Evolutionary conservation across 2,113 vertebrate species (phyloP), one percentile per base, ranked within the genome.

Genomic region (Thermophis baileyi): DNA sequence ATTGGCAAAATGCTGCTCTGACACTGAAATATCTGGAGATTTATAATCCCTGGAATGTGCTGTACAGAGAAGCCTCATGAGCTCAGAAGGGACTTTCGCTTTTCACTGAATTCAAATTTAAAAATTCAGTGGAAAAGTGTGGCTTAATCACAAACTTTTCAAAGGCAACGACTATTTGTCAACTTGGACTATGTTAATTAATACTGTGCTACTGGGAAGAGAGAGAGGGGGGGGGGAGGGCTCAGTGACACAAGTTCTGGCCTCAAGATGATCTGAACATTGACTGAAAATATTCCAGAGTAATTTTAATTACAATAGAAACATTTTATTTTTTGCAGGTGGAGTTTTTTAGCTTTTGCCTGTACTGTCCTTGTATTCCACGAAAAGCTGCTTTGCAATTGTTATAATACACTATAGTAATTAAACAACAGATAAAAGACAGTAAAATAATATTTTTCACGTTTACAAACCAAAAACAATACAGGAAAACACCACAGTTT

Each of bases 1-100:
- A 0, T 0, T 0, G 55, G 85, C 25, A n/a, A 3, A n/a, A 3
- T 40, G 27, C 50, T 0, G 27, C 0, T 88, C 18, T 12, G 46
- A 9, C 54, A 40, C 20, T n/a, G 2, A 51, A 81, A 46, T 20
- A 46, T 49, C 60, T 50, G 3, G 5, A 8, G 49, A 30, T 54
- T 3, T 0, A n/a, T 1, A 1, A 63, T 12, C 89, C 0, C 30
- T 49, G 4, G 88, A 90, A 85, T 0, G 0, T 53, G 30, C 20
- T 7, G 0, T 8, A 2, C 35, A 87, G 6, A 3, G 6, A 54
- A 51, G 0, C 18, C 46, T 40, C 63, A 22, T 8, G 7, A 3
- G 40, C 51, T 7, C 27, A 1, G 1, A 85, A 55, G n/a, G 24
- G 87, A 53, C 46, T 51, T 53, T 24, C 18, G 53, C 46, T 40